phyloP scores from a whole-genome alignment of 2,888 invertebrate genomes.

The Lasioglossum morio region DNA sequence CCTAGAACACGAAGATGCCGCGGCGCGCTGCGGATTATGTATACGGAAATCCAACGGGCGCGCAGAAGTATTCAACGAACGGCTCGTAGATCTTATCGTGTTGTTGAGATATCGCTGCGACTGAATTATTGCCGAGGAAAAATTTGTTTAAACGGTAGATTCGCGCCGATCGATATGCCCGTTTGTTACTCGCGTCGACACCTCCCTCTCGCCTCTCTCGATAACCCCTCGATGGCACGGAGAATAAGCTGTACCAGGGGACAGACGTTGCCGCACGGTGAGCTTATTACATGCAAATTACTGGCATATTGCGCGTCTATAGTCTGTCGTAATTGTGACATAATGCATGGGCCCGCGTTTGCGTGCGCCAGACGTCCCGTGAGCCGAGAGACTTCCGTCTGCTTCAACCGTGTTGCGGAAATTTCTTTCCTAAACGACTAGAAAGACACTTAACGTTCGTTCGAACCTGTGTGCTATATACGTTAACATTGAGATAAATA shows the following conservation, averaged over 20 bases:
- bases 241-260: conserved; percentile 20
- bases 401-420: neutral
- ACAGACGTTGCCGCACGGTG: conserved; percentile 35
- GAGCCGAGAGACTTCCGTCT: neutral
- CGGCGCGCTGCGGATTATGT: conserved; percentile 18
- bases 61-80: conserved; percentile 18
- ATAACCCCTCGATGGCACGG: conserved; percentile 18
- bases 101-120: conserved; percentile 16
- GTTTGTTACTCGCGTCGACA: conserved; percentile 38
- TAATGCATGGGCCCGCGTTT: conserved; percentile 9
- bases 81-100: conserved; percentile 34
- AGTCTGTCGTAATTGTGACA: conserved; percentile 35
- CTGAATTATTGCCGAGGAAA: conserved; percentile 12
- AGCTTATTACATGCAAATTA: conserved; percentile 61
- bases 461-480: neutral
- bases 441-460: neutral
- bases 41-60: conserved; percentile 22
- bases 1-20: conserved; percentile 4
- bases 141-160: conserved; percentile 40
- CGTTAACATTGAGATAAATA: neutral
- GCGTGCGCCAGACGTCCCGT: neutral
- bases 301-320: conserved; percentile 49
- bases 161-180: conserved; percentile 22
- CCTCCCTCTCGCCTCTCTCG: conserved; percentile 18
- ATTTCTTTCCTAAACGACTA: neutral